Percentiles rank a stretch among this genome's conserved stretches.
Conservation (phyloP, 2,888 invertebrate genomes). For the Drosophila monieri region DNA sequence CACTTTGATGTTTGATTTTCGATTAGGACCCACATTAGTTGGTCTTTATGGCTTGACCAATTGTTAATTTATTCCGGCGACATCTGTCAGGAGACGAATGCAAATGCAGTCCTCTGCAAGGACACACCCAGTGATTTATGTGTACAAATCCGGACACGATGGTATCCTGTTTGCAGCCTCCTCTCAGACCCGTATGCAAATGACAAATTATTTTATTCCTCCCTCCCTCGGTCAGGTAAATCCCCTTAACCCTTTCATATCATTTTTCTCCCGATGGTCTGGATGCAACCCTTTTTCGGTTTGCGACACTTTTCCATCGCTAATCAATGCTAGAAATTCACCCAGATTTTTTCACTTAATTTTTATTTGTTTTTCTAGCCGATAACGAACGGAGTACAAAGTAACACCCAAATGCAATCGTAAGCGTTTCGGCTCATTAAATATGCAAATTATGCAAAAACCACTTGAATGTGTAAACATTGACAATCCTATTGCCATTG, state of each 20-base stretch:
- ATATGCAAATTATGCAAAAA: conserved; percentile 71
- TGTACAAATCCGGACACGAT: conserved; percentile 29
- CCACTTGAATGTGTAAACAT: conserved; percentile 79
- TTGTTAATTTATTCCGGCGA: conserved; percentile 43
- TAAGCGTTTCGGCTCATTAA: conserved; percentile 62
- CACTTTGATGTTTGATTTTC: conserved; percentile 12
- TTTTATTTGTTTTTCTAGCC: conserved; percentile 74
- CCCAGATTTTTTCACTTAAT: conserved; percentile 71
- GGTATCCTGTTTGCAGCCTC: conserved; percentile 48
- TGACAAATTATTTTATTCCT: conserved; percentile 61
- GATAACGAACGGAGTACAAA: conserved; percentile 57
- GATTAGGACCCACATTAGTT: conserved; percentile 37
- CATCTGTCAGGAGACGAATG: conserved; percentile 41
- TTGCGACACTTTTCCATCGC: conserved; percentile 49
- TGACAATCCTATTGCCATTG: conserved; percentile 17
- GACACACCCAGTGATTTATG: conserved; percentile 51
- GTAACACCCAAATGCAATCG: conserved; percentile 31
- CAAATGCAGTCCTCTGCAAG: conserved; percentile 19
- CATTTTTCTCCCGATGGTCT: conserved; percentile 8
- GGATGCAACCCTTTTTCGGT: conserved; percentile 20
- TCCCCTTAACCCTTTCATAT: conserved; percentile 44
- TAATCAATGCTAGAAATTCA: conserved; percentile 64
- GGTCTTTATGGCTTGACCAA: conserved; percentile 43
- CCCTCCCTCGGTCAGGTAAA: conserved; percentile 20
- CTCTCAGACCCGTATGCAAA: conserved; percentile 59